Base-by-base conservation (phyloP, 2,888 invertebrate genomes). In the Parnassius glacialis region DNA sequence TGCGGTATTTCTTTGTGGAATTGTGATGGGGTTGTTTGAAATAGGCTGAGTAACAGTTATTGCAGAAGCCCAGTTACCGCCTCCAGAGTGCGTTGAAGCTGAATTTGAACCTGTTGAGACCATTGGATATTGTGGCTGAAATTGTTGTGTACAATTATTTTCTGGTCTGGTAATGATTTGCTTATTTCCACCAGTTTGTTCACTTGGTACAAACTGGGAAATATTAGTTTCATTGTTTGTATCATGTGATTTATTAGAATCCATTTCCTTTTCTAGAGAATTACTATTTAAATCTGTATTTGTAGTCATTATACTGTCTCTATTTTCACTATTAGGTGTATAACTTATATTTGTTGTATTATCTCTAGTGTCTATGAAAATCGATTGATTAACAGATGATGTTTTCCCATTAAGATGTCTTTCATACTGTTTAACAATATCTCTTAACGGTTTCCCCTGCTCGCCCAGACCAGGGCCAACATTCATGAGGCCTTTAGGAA, bases 381-480 rank as follows among this genome's bases (percentile, higher is more conserved):
- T 50, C 9, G 64, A 47, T 1, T 60, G 44, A 44, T 73, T 67
- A 0, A 73, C 61, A 9, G 50, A 34, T 0, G 70, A 67, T 1
- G 44, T 53, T 65, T 64, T 65, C 2, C 79, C 74, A 7, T 68
- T 77, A 0, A 78, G 34, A 53, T 76, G 81, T 66, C 78, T 78
- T 51, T 81, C 72, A 59, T 80, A 88, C 13, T 89, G 80, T 20
- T 73, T 68, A 0, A 67, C 74, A 2, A 89, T 65, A 52, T 85
- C 83, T 51, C 74, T 75, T 1, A 87, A 56, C 0, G 86, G 82
- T 67, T 69, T 78, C 0, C 87, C 89, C 3, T 70, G 65, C 3
- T 69, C 55, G 0, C 90, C 87, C 2, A 90, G 68, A 0, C 90
- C 90, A 0, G 75, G 72, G 0, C 90, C 90, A 2, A 89, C 54